Evolutionary conservation across 2,888 invertebrate genomes (phyloP).

Genomic region (Drosophila histrio): DNA sequence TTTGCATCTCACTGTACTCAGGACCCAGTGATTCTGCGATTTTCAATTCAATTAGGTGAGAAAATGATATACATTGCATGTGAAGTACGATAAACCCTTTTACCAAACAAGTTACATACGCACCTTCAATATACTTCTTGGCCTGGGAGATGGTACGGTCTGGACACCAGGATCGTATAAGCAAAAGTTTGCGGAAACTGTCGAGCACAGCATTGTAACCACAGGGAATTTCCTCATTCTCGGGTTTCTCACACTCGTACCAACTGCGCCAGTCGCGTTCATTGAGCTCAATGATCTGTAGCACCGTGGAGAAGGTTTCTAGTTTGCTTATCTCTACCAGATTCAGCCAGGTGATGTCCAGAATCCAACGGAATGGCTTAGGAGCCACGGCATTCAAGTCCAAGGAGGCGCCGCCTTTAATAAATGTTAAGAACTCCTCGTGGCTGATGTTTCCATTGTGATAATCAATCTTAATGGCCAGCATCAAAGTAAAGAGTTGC

Average conservation of each 20-base stretch:
- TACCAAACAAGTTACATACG: conserved; percentile 9
- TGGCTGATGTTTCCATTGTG: conserved; percentile 92
- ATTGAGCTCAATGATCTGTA: conserved; percentile 91
- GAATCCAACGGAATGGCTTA: conserved; percentile 97
- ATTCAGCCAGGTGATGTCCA: conserved; percentile 98
- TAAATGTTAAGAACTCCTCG: conserved; percentile 96
- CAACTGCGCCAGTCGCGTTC: conserved; percentile 95
- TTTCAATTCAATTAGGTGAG: neutral
- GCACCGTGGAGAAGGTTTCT: conserved; percentile 90
- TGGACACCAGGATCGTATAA: conserved; percentile 97
- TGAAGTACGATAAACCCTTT: neutral
- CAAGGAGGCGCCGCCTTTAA: conserved; percentile 97
- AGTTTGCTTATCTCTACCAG: conserved; percentile 96
- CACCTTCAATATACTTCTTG: conserved; percentile 93
- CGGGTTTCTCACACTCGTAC: conserved; percentile 97
- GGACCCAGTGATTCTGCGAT: conserved; percentile 90
- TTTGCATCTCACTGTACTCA: conserved; percentile 95
- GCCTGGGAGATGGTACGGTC: conserved; percentile 97
- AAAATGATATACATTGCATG: neutral
- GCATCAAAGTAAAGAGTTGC: conserved; percentile 95
- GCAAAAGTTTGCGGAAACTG: conserved; percentile 93
- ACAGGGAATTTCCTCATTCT: conserved; percentile 95
- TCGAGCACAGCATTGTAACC: conserved; percentile 94
- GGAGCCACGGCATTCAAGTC: conserved; percentile 96
- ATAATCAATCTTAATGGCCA: conserved; percentile 97